A percentile compares a stretch with the other conserved stretches of the same genome.
Evolutionary conservation across 1,140 invertebrate species (phyloP).

Genomic region (Thaumatotibia leucotreta): DNA sequence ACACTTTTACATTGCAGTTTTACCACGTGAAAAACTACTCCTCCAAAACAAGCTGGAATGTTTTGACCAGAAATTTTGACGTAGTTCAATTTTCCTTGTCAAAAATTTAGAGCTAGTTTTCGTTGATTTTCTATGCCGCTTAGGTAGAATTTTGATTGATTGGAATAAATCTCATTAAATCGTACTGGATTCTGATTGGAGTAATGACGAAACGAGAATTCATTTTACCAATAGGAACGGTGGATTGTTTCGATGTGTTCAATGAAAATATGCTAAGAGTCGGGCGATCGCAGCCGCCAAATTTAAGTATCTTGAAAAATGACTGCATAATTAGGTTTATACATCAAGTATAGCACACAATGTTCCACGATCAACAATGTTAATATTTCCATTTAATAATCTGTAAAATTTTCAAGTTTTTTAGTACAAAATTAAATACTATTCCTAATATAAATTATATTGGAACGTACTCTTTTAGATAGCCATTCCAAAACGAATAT

Average conservation of each 20-base stretch:
- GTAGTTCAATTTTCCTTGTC: conserved; percentile 17
- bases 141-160: background rate
- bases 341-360: no score
- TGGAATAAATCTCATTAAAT: background rate
- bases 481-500: background rate
- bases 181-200: background rate
- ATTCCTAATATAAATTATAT: background rate
- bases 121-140: background rate
- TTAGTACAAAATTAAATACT: background rate
- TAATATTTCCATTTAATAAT: no score
- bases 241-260: background rate
- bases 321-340: no score
- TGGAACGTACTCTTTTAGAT: background rate
- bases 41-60: conserved; percentile 51
- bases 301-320: no score
- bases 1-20: background rate
- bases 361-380: no score
- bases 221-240: background rate
- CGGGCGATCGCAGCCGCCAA: background rate
- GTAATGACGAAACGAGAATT: background rate
- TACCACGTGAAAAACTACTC: conserved; percentile 18
- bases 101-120: background rate
- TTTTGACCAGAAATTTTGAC: conserved; percentile 57
- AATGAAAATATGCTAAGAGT: background rate
- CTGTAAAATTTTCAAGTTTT: background rate